Conservation (phyloP, 2,113 vertebrate species). For the Camelus dromedarius region DNA sequence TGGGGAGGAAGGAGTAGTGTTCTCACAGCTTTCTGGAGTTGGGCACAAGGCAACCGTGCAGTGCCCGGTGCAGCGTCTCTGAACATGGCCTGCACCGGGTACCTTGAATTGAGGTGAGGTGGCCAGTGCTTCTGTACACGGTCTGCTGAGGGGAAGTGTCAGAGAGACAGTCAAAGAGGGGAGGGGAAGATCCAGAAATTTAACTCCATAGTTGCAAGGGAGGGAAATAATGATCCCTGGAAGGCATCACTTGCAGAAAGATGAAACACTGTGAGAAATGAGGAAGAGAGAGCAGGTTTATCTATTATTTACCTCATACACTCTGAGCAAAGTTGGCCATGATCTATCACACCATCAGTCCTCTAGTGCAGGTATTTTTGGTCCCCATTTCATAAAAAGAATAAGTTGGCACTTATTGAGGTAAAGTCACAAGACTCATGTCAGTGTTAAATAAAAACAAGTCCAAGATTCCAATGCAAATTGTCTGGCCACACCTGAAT, state of each 20-base stretch:
- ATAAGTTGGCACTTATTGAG: not conserved
- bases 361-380: not conserved
- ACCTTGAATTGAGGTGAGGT: too few relatives aligned
- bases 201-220: not conserved
- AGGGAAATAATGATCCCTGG: not conserved
- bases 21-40: too few relatives aligned
- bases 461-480: not conserved
- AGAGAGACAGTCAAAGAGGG: not conserved
- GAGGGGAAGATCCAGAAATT: not conserved
- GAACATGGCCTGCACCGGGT: too few relatives aligned
- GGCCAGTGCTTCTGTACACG: too few relatives aligned
- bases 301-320: not conserved
- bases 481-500: not conserved
- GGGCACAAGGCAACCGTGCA: too few relatives aligned
- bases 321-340: not conserved
- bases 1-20: too few relatives aligned
- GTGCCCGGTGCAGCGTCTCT: too few relatives aligned
- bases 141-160: not conserved
- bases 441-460: not conserved
- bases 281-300: not conserved
- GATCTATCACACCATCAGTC: not conserved
- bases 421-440: not conserved
- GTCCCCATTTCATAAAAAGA: not conserved
- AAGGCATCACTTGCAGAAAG: not conserved
- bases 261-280: not conserved